Evolutionary conservation across 2,888 invertebrate genomes (phyloP), one percentile per base, ranked within the genome.

Genomic region (Cheilosia variabilis): DNA sequence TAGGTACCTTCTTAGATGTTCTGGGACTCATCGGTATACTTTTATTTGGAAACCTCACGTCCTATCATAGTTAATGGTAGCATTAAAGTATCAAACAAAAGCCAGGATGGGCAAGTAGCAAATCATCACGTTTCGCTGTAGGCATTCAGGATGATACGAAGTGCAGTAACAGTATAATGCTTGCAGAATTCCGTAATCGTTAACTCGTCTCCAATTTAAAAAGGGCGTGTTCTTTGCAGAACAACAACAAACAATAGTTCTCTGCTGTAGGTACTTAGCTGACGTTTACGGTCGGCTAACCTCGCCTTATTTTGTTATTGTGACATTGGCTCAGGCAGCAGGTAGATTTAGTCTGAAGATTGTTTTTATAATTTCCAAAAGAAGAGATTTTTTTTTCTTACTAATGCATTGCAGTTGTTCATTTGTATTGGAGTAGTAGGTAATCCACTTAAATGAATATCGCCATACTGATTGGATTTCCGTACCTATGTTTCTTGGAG

Each of bases 201-300:
- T n/a, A 43, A 24, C 31, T 9, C 34, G 45, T 57, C 50, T 52
- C 43, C 55, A 37, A 43, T 63, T 34, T 13, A n/a, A 55, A 55
- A 73, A 55, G 55, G 22, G 31, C 41, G 58, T 53, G 17, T 45
- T 34, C 19, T 1, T 17, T 4, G n/a, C 19, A 53, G 9, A 63
- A 47, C 41, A 55, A 47, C 27, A 37, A 19, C 17, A 53, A 37
- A 55, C 22, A 7, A 34, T 45, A 19, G 19, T n/a, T 53, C 15
- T 63, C 45, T 62, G 19, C 27, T 52, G 72, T 72, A 72, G 60
- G 52, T 52, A 72, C 24, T 37, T 31, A 9, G 7, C 9, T n/a
- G 17, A 34, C 13, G 22, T 19, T 5, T 13, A 10, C 7, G 6
- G n/a, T 17, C 19, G n/a, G 10, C 2, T 6, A n/a, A 17, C 15